Conservation (phyloP, 2,113 vertebrate genomes). For the Callipepla squamata region DNA sequence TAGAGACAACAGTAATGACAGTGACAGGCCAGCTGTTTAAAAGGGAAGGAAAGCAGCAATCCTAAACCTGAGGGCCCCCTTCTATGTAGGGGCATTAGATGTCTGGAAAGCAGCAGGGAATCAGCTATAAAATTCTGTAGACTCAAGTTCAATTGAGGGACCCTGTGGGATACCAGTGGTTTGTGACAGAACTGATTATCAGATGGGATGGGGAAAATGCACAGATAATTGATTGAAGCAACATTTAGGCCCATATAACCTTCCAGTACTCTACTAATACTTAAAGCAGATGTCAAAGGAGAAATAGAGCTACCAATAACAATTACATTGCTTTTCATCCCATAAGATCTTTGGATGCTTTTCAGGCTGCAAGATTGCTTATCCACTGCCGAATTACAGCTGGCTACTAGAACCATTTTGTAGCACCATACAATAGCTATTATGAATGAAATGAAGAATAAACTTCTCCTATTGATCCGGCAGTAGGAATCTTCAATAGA, state of each 20-base stretch:
- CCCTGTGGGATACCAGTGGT: conserved; percentile 9
- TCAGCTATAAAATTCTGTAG: background rate
- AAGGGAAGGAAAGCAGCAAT: background rate
- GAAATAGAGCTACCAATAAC: conserved; percentile 33
- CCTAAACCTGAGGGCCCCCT: background rate
- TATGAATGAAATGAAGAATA: conserved; percentile 60
- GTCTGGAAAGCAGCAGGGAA: background rate
- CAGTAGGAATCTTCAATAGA: conserved; percentile 6
- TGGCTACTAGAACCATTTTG: conserved; percentile 4
- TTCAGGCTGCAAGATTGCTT: conserved; percentile 29
- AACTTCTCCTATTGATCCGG: conserved; percentile 52
- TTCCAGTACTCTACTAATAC: conserved; percentile 17
- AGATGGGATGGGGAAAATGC: conserved; percentile 1
- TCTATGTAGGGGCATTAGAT: background rate
- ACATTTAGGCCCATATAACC: conserved; percentile 20
- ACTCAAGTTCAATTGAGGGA: background rate
- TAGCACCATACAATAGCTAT: conserved; percentile 3
- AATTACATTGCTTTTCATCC: conserved; percentile 34
- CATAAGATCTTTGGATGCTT: background rate
- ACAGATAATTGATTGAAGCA: conserved; percentile 29
- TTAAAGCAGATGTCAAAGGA: conserved; percentile 43
- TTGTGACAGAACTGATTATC: background rate
- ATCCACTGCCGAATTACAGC: background rate
- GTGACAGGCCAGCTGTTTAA: background rate
- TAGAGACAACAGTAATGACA: background rate